Percentiles rank a stretch among this genome's conserved stretches.
Evolutionary conservation across 2,888 invertebrate species (phyloP).

Genomic region (Polietes domitor): DNA sequence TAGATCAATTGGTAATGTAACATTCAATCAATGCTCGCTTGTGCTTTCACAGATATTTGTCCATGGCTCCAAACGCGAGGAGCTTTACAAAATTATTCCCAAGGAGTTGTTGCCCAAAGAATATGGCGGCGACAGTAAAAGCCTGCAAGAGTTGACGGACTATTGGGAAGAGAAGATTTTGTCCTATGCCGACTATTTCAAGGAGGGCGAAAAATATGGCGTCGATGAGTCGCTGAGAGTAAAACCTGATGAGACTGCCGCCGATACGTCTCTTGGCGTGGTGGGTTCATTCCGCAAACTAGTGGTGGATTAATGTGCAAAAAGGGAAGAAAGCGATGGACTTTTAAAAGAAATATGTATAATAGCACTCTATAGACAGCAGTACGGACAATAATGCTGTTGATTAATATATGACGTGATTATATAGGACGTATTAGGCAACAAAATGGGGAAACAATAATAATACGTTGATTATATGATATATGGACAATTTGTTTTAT

Average conservation of each 20-base stretch:
- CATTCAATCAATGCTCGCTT: neutral
- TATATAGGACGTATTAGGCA: too few relatives aligned
- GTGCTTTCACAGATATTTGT: conserved; percentile 81
- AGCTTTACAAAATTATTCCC: conserved; percentile 82
- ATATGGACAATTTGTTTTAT: too few relatives aligned
- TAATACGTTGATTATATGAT: too few relatives aligned
- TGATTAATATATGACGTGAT: too few relatives aligned
- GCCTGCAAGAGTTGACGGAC: conserved; percentile 63
- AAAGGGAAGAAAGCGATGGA: too few relatives aligned
- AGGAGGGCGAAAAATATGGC: conserved; percentile 70
- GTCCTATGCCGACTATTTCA: conserved; percentile 69
- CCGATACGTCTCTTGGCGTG: conserved; percentile 11
- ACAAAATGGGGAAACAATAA: too few relatives aligned
- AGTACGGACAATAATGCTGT: too few relatives aligned
- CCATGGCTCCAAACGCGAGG: conserved; percentile 82
- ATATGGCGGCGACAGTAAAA: conserved; percentile 82
- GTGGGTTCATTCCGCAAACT: conserved; percentile 49
- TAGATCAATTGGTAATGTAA: neutral
- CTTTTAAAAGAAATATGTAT: too few relatives aligned
- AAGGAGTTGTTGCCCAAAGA: conserved; percentile 84
- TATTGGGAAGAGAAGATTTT: conserved; percentile 70
- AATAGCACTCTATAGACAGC: too few relatives aligned
- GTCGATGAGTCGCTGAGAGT: conserved; percentile 67
- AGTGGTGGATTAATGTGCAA: neutral
- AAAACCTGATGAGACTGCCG: neutral